Evolutionary conservation across 2,113 vertebrate genomes (phyloP).

Genomic region (Pelecanoides urinatrix): DNA sequence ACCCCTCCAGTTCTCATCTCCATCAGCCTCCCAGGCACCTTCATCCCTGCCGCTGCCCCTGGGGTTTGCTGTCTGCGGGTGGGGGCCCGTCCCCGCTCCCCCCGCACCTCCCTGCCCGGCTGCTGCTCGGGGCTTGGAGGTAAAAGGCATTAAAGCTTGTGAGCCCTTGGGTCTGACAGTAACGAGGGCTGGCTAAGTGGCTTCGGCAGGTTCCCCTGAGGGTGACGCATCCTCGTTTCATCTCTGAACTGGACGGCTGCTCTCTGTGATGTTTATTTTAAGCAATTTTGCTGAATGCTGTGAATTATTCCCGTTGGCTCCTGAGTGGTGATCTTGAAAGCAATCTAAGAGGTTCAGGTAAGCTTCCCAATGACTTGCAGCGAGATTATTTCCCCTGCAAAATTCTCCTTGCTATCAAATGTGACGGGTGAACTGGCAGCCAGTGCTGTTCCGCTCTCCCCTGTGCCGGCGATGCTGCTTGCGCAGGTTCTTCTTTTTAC

Average conservation of each 20-base stretch:
- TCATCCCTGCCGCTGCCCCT: not conserved
- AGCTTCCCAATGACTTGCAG: not conserved
- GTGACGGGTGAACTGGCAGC: not conserved
- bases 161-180: not conserved
- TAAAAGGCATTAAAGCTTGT: not conserved
- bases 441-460: not conserved
- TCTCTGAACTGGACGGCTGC: not conserved
- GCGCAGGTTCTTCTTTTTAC: fast-evolving
- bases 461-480: not conserved
- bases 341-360: not conserved
- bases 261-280: not conserved
- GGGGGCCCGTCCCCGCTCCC: not conserved
- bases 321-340: not conserved
- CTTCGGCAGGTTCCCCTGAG: not conserved
- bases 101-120: fast-evolving
- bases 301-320: not conserved
- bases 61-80: not conserved
- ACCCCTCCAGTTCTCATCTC: not conserved
- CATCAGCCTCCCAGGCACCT: not conserved
- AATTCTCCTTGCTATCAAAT: not conserved
- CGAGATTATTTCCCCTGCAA: not conserved
- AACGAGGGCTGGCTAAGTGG: not conserved
- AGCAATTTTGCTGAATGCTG: not conserved
- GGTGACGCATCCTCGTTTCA: not conserved
- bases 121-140: not conserved